Percentiles rank a stretch among this genome's conserved stretches.
Evolutionary conservation across 2,888 invertebrate species (phyloP).

Genomic region (Amphipoea oculea): DNA sequence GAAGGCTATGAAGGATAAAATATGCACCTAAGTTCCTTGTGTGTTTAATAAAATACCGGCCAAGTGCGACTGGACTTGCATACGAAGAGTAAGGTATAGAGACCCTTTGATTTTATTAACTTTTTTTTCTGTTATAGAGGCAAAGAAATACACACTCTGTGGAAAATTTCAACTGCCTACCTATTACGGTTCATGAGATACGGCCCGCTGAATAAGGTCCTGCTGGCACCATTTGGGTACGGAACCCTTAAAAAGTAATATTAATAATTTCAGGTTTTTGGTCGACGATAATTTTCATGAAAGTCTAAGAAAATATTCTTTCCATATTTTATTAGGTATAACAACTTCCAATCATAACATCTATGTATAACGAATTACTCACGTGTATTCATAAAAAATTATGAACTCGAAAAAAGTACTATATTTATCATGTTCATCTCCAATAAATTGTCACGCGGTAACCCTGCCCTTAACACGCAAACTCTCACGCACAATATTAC

Average conservation of each 20-base stretch:
- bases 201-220: too few species aligned
- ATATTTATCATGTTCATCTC: neutral
- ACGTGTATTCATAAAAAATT: neutral
- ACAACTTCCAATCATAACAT: neutral
- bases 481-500: conserved; percentile 67
- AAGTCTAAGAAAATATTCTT: neutral
- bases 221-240: too few species aligned
- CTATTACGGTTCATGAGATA: too few species aligned
- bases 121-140: too few species aligned
- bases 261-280: neutral
- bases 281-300: neutral
- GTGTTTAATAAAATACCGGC: too few species aligned
- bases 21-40: neutral
- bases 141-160: too few species aligned
- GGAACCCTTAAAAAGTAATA: too few species aligned
- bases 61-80: too few species aligned
- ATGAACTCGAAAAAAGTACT: neutral
- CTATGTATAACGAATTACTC: too few species aligned
- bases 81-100: too few species aligned
- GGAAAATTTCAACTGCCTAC: too few species aligned
- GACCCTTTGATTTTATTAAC: too few species aligned
- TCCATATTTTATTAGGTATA: neutral
- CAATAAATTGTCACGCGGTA: neutral
- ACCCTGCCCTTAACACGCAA: conserved; percentile 23
- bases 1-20: neutral